Conservation (phyloP, 1,140 invertebrate species). For the Hylaeus volcanicus region DNA sequence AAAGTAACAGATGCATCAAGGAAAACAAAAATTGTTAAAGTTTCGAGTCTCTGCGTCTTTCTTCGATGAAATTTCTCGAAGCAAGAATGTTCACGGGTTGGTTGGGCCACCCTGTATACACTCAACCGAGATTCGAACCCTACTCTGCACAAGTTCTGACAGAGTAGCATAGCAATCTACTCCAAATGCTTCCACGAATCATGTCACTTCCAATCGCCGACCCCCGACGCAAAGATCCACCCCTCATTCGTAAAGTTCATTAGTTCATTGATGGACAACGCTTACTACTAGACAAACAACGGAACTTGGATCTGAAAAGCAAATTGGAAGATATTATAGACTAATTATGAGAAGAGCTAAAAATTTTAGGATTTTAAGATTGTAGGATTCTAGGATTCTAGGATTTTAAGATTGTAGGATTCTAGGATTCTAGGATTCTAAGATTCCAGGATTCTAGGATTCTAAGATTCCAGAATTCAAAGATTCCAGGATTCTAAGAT, state of each 20-base stretch:
- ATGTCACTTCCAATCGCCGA: not conserved
- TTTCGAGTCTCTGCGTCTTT: not conserved
- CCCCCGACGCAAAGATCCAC: not conserved
- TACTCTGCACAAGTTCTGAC: slow-evolving; percentile 2
- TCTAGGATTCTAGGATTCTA: too few relatives aligned
- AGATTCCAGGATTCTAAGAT: too few relatives aligned
- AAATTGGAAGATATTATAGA: too few relatives aligned
- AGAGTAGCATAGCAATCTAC: slow-evolving; percentile 10
- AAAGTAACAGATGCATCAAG: not conserved
- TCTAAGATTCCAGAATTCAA: too few relatives aligned
- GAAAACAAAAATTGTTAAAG: not conserved
- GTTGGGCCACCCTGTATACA: too few relatives aligned
- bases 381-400: too few relatives aligned
- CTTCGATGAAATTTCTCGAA: not conserved
- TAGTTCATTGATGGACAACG: not conserved
- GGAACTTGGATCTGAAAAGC: too few relatives aligned
- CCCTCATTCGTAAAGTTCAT: not conserved
- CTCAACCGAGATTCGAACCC: not conserved
- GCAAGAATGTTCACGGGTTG: not conserved
- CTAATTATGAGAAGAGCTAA: too few relatives aligned
- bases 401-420: too few relatives aligned
- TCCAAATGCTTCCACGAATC: slow-evolving; percentile 1
- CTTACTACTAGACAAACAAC: too few relatives aligned
- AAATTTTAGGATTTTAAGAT: too few relatives aligned
- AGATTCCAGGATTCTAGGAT: too few relatives aligned